Evolutionary conservation across 2,113 vertebrate species (phyloP).

Genomic region (Lepisosteus oculatus): DNA sequence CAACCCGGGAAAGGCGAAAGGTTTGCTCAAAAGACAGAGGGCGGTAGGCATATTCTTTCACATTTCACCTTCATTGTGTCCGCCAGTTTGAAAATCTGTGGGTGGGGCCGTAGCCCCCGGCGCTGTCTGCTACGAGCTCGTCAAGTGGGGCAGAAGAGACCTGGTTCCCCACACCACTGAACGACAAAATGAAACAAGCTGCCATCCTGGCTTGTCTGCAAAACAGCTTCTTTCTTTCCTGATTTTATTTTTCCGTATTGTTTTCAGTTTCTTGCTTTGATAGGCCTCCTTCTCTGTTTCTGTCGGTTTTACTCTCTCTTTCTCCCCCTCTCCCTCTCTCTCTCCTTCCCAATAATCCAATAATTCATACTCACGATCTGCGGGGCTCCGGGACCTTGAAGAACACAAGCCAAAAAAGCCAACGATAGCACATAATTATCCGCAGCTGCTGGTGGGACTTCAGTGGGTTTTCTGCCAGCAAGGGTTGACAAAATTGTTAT

Average conservation of each 20-base stretch:
- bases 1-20: too few species aligned
- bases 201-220: background rate
- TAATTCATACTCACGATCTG: slow-evolving; percentile 59
- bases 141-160: too few species aligned
- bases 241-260: background rate
- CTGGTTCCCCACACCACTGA: background rate
- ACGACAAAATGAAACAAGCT: background rate
- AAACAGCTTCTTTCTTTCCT: background rate
- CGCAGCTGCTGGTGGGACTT: slow-evolving; percentile 81
- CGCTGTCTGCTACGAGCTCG: too few species aligned
- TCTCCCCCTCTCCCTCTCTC: slow-evolving; percentile 35
- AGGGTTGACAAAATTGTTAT: slow-evolving; percentile 73
- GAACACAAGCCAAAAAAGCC: slow-evolving; percentile 71
- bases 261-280: slow-evolving; percentile 6
- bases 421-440: slow-evolving; percentile 76
- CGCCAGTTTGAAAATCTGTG: too few species aligned
- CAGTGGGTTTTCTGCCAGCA: slow-evolving; percentile 53
- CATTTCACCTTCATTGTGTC: too few species aligned
- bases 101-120: too few species aligned
- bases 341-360: slow-evolving; percentile 58
- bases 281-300: background rate
- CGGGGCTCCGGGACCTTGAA: slow-evolving; percentile 48
- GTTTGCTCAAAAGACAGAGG: too few species aligned
- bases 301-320: slow-evolving; percentile 18
- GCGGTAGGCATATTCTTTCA: too few species aligned